These are phyloP conservation scores for Pseudomyrmex pallidus DNA, from an alignment of 1,140 invertebrate genomes.

Conservation along the genomic window DNA sequence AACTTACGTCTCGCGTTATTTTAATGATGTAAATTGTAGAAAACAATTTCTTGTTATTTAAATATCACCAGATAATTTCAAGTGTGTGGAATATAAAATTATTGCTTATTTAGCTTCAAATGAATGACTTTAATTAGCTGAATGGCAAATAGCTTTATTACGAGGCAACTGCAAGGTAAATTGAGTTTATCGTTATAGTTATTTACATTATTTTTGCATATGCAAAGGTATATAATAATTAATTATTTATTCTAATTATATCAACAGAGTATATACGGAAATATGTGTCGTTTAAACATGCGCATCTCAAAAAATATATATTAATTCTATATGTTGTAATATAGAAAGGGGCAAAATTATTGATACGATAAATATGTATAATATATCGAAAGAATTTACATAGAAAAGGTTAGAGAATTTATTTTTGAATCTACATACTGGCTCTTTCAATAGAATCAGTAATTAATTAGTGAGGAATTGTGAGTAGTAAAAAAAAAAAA, in stretches of 20 bases:
- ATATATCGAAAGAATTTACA: not conserved
- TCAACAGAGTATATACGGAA: not conserved
- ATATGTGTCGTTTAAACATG: too few species aligned
- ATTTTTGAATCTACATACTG: not conserved
- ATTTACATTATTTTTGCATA: constrained; percentile 21
- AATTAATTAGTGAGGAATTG: not conserved
- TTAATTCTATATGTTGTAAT: not conserved
- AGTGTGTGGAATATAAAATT: constrained; percentile 17
- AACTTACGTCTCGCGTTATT: too few species aligned
- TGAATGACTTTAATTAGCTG: not conserved
- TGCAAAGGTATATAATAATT: not conserved
- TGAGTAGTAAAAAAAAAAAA: not conserved
- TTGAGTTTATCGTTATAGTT: constrained; percentile 16
- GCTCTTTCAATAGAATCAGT: not conserved
- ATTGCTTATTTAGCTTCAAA: constrained; percentile 13
- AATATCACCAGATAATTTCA: not conserved
- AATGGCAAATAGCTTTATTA: constrained; percentile 35
- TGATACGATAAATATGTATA: not conserved
- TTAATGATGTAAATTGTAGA: not conserved
- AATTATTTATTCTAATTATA: constrained; percentile 34
- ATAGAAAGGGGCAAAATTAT: too few species aligned
- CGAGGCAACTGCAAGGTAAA: not conserved
- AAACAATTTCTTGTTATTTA: not conserved
- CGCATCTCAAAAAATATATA: not conserved
- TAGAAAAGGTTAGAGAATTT: not conserved